These are phyloP conservation scores for Alauda arvensis DNA, from an alignment of 2,797 vertebrate genomes.

Conservation along the genomic window DNA sequence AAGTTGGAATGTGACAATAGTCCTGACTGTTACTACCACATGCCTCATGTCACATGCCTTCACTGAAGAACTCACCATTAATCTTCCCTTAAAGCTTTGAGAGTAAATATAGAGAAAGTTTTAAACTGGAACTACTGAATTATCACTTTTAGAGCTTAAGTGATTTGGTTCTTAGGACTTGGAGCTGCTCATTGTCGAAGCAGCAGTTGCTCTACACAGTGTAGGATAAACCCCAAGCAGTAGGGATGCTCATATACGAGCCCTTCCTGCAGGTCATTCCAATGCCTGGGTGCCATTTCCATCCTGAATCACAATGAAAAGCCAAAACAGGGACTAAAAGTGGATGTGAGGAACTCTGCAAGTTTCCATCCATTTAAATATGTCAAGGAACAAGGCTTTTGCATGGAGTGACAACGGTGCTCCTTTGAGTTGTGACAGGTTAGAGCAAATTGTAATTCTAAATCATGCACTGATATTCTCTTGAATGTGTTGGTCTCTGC, in stretches of 20 bases:
- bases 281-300: neutral
- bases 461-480: rapidly evolving
- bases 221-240: neutral
- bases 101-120: neutral
- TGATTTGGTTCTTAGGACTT: neutral
- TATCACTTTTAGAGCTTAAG: neutral
- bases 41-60: neutral
- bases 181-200: neutral
- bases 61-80: neutral
- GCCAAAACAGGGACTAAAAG: neutral
- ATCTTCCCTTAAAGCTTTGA: neutral
- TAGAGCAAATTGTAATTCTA: neutral
- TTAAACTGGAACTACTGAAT: neutral
- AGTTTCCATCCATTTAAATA: neutral
- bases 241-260: neutral
- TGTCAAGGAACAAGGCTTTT: neutral
- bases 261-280: neutral
- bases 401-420: neutral
- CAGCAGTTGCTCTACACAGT: neutral
- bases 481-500: neutral
- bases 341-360: neutral
- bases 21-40: neutral
- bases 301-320: neutral
- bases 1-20: neutral
- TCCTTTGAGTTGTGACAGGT: neutral